Evolutionary conservation across 2,888 invertebrate species (phyloP), one percentile per base, ranked within the genome.

Genomic region (Sclerodermus sp.): DNA sequence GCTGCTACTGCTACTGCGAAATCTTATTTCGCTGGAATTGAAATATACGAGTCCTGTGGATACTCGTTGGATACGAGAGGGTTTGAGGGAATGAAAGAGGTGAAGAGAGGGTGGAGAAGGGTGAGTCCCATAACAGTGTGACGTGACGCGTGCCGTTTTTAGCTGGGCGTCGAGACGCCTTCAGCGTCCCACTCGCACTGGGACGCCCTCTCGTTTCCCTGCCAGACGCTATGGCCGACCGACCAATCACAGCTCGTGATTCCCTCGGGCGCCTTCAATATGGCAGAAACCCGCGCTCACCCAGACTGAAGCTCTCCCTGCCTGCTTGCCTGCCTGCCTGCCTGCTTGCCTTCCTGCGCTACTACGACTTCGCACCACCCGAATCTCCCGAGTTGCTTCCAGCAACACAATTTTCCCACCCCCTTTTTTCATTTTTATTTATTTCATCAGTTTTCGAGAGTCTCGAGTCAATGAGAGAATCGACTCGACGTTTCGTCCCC

Each of bases 71-170:
- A n/a, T 2, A 16, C 17, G 39, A 30, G 23, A 31, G 17, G n/a
- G 32, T n/a, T 49, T 18, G 30, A 41, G 34, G 32, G 34, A 16
- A 30, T 30, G 30, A 30, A 10, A 30, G 30, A 30, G 14, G 38
- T 45, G 45, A 46, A 42, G 34, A 47, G 39, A 31, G 42, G 55
- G 10, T 12, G 34, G 12, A 4, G 34, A 12, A 34, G 41, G 54
- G 55, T 45, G 52, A 49, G 54, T 55, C 59, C 59, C 58, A 62
- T 66, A 68, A 62, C 58, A 40, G 57, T 58, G 59, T 50, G 64
- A 65, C 58, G 70, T 53, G 74, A 76, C 75, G 74, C 76, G 74
- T 76, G 75, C 74, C 73, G 68, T 68, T 71, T 73, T 70, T 65
- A 66, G 59, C 61, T 62, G 70, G 65, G 68, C 70, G 68, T 69